Conservation (phyloP, 2,888 invertebrate species). For the Mesorhabditis sp. region DNA sequence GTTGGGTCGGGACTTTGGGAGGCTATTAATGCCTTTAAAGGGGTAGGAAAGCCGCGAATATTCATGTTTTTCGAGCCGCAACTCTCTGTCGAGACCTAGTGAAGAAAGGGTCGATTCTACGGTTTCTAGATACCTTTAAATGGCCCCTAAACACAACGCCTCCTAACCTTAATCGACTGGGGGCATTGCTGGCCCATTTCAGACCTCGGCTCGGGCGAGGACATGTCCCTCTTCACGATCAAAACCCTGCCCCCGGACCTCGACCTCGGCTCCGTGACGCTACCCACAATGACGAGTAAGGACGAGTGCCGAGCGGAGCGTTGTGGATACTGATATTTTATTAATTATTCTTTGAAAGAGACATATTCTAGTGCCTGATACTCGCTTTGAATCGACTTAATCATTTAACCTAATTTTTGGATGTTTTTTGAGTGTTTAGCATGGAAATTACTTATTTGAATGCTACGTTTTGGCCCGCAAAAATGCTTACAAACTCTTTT, state of each 20-base stretch:
- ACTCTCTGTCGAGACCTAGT: too few species aligned
- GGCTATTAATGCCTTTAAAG: too few species aligned
- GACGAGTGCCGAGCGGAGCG: slow-evolving; percentile 14
- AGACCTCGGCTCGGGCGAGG: background rate
- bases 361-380: background rate
- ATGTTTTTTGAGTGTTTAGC: too few species aligned
- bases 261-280: slow-evolving; percentile 20
- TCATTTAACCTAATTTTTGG: background rate
- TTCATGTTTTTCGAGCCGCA: too few species aligned
- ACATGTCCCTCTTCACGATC: slow-evolving; percentile 21
- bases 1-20: too few species aligned
- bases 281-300: slow-evolving; percentile 16
- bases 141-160: background rate
- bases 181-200: background rate
- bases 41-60: too few species aligned
- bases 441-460: too few species aligned
- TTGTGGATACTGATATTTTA: background rate
- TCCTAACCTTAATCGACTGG: background rate
- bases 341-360: background rate
- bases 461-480: too few species aligned
- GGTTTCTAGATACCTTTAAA: too few species aligned
- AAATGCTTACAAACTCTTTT: too few species aligned
- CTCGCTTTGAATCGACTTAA: background rate
- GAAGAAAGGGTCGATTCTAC: too few species aligned
- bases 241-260: slow-evolving; percentile 35